These are phyloP conservation scores for Calosoma granatense DNA, from an alignment of 1,140 invertebrate species.

Conservation along the genomic window DNA sequence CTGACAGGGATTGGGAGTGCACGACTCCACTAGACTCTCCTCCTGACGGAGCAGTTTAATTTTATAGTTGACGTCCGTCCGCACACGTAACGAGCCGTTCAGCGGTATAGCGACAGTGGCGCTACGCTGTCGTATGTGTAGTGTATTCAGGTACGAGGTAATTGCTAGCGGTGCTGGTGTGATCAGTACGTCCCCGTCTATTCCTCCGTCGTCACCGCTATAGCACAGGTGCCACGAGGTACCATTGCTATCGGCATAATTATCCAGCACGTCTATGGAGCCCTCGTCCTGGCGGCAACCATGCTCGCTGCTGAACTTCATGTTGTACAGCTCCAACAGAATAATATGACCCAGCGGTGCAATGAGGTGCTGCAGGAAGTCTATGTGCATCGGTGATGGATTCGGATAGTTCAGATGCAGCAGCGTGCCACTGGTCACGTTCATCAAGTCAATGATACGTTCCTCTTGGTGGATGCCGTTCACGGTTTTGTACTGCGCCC, in stretches of 20 bases:
- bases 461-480: conserved; percentile 26
- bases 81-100: conserved; percentile 40
- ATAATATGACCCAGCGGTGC: conserved; percentile 47
- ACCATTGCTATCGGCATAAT: conserved; percentile 54
- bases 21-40: conserved; percentile 48
- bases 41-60: conserved; percentile 44
- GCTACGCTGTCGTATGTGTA: conserved; percentile 43
- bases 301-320: conserved; percentile 32
- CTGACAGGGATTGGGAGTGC: conserved; percentile 57
- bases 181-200: conserved; percentile 26
- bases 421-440: conserved; percentile 31
- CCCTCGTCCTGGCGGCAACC: conserved; percentile 35
- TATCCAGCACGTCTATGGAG: conserved; percentile 50
- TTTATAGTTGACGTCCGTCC: conserved; percentile 44
- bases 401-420: conserved; percentile 47
- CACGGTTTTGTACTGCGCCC: conserved; percentile 45
- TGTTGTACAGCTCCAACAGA: conserved; percentile 38
- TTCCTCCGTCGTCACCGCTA: conserved; percentile 22
- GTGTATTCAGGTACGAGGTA: conserved; percentile 49
- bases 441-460: conserved; percentile 28
- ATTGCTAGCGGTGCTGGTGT: conserved; percentile 42
- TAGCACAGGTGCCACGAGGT: conserved; percentile 53
- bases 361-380: conserved; percentile 43
- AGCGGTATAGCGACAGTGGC: conserved; percentile 36
- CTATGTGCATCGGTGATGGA: conserved; percentile 36